Conservation (phyloP, 1,140 invertebrate genomes). For the Paralvinella palmiformis region DNA sequence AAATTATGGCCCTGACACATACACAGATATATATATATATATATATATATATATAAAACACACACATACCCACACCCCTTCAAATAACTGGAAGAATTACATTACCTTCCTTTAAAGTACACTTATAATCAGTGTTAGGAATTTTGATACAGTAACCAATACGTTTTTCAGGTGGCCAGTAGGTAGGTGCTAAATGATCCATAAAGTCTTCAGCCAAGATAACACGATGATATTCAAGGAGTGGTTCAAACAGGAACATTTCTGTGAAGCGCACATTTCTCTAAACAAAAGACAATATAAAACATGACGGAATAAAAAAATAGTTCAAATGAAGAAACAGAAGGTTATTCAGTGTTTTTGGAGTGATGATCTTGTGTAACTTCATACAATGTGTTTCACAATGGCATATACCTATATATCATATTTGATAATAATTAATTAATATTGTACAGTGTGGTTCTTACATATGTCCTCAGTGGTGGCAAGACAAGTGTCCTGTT, state of each 20-base stretch:
- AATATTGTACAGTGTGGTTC: too few relatives aligned
- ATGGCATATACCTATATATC: too few relatives aligned
- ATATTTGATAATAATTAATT: too few relatives aligned
- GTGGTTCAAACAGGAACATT: slow-evolving; percentile 76
- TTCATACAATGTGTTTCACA: too few relatives aligned
- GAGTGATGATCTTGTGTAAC: too few relatives aligned
- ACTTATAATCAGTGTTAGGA: slow-evolving; percentile 1
- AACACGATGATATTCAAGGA: slow-evolving; percentile 73
- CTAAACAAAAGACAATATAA: too few relatives aligned
- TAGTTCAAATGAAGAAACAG: too few relatives aligned
- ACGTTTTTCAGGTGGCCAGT: slow-evolving; percentile 79
- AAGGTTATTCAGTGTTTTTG: too few relatives aligned
- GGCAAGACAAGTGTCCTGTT: slow-evolving; percentile 86
- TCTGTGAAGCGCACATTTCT: slow-evolving; percentile 72
- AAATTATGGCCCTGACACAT: too few relatives aligned
- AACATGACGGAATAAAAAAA: too few relatives aligned
- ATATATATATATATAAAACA: background rate
- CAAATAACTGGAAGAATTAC: background rate
- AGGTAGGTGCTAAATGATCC: slow-evolving; percentile 63
- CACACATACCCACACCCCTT: background rate
- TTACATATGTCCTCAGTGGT: slow-evolving; percentile 62
- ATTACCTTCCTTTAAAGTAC: background rate
- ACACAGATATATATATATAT: background rate
- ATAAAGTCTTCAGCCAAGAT: slow-evolving; percentile 89
- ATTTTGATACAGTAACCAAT: slow-evolving; percentile 54